Evolutionary conservation across 2,113 vertebrate species (phyloP).

Genomic region (Cercocebus atys): DNA sequence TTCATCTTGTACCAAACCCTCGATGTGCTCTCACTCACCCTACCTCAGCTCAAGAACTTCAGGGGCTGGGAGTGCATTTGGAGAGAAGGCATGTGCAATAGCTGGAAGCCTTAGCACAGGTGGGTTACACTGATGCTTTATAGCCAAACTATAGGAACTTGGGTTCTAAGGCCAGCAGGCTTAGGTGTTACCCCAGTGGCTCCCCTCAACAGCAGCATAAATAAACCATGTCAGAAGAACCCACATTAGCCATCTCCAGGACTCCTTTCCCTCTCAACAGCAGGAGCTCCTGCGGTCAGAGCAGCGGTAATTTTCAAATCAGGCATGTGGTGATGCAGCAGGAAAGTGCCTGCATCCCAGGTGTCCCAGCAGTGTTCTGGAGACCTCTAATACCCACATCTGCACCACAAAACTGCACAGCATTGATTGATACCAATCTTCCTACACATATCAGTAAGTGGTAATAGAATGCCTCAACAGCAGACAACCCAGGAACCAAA

Average conservation of each 20-base stretch:
- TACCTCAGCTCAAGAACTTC: not conserved
- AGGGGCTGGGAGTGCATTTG: not conserved
- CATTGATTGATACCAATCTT: not conserved
- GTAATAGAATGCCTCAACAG: not conserved
- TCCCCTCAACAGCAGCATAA: not conserved
- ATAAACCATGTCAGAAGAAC: not conserved
- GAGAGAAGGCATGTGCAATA: not conserved
- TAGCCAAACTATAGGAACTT: not conserved
- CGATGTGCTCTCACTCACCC: not conserved
- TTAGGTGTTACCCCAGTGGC: not conserved
- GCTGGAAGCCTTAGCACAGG: not conserved
- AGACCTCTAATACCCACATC: not conserved
- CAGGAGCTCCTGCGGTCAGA: not conserved
- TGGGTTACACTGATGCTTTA: not conserved
- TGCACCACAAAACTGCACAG: not conserved
- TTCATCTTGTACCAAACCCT: not conserved
- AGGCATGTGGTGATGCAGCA: not conserved
- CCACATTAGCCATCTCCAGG: not conserved
- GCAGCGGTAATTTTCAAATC: not conserved
- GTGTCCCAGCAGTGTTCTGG: not conserved
- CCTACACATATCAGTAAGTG: not conserved
- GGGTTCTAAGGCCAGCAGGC: not conserved
- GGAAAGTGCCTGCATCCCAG: not conserved
- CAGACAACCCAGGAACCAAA: not conserved
- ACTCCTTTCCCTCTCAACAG: not conserved